A percentile compares a stretch with the other conserved stretches of the same genome.
These are phyloP conservation scores for Cosmorhoe ocellata DNA, from an alignment of 2,888 invertebrate genomes.

Conservation along the genomic window DNA sequence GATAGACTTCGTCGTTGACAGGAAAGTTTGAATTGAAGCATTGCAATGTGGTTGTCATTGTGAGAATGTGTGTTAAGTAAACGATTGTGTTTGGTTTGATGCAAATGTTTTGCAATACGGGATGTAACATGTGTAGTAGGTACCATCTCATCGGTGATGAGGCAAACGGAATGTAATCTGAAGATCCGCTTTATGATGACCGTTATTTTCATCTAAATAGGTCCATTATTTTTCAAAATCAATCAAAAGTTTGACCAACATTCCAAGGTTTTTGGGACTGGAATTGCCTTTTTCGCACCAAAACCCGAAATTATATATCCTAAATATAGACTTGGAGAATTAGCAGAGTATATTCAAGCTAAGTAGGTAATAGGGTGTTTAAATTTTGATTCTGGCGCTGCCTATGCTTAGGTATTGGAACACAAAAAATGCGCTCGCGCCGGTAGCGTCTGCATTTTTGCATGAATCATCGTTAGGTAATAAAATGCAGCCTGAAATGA, in stretches of 20 bases:
- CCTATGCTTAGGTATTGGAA: slow-evolving; percentile 19
- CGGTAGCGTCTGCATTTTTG: slow-evolving; percentile 52
- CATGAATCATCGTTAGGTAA: slow-evolving; percentile 45
- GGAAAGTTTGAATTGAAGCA: no score
- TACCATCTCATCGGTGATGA: no score
- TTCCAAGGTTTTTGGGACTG: no score
- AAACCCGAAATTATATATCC: neutral
- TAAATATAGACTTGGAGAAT: neutral
- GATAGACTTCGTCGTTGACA: no score
- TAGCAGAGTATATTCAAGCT: neutral
- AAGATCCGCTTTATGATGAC: no score
- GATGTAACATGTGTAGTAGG: no score
- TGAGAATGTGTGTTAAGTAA: slow-evolving; percentile 16
- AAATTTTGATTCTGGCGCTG: slow-evolving; percentile 10
- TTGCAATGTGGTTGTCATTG: neutral
- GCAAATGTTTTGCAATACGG: no score
- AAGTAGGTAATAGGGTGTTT: slow-evolving; percentile 2
- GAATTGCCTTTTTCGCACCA: neutral
- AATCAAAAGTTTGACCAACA: no score
- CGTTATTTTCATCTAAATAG: no score
- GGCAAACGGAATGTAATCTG: no score
- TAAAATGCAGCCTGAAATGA: slow-evolving; percentile 36
- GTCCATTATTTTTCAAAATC: no score
- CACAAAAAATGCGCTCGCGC: slow-evolving; percentile 21
- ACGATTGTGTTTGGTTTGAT: slow-evolving; percentile 6